phyloP scores from a whole-genome alignment of 1,140 invertebrate species.

The Heliconius melpomene region DNA sequence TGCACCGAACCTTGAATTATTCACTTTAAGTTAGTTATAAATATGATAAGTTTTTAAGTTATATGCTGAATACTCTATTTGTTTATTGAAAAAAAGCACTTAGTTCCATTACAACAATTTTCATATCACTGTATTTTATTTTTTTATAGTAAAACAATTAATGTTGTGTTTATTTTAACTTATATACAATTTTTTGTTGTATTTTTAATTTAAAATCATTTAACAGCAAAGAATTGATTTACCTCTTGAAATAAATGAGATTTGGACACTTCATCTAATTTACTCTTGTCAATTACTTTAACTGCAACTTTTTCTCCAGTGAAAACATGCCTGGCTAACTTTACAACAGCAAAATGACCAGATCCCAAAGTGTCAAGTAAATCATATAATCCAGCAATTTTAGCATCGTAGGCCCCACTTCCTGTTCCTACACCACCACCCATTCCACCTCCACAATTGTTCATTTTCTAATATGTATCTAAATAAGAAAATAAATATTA shows the following conservation, averaged over 20 bases:
- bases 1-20: conserved; percentile 98
- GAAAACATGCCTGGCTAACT: conserved; percentile 98
- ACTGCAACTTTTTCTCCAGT: conserved; percentile 99
- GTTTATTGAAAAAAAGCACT: too few relatives aligned
- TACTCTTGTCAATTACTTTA: conserved; percentile 98
- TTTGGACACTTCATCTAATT: conserved; percentile 97
- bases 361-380: conserved; percentile 96
- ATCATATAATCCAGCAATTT: conserved; percentile 98
- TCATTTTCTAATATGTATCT: conserved; percentile 51
- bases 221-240: conserved; percentile 17
- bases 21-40: conserved; percentile 79
- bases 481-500: not conserved
- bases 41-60: too few relatives aligned
- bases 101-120: too few relatives aligned
- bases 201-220: too few relatives aligned
- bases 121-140: too few relatives aligned
- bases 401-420: conserved; percentile 87
- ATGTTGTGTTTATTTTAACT: too few relatives aligned
- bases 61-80: too few relatives aligned
- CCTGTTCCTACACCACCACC: conserved; percentile 53
- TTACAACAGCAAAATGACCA: conserved; percentile 99
- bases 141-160: too few relatives aligned
- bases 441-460: conserved; percentile 65
- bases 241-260: conserved; percentile 98
- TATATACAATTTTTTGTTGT: too few relatives aligned